Conservation (phyloP, 2,113 vertebrate genomes). For the Camelus bactrianus region DNA sequence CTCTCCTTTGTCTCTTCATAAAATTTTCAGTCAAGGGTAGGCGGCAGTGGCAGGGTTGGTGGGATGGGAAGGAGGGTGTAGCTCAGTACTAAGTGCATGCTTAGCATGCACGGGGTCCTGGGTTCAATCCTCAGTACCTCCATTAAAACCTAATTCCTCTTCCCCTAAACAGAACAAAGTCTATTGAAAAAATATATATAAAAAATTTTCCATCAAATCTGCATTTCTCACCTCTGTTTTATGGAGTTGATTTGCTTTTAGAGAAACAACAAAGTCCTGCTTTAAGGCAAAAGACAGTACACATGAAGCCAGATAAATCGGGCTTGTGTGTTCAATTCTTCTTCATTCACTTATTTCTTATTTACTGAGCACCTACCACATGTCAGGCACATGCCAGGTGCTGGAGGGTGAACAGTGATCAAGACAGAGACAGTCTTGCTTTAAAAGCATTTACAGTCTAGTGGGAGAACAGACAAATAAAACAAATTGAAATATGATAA, state of each 20-base stretch:
- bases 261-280: background rate
- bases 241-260: background rate
- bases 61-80: too few relatives aligned
- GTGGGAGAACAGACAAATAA: slow-evolving; percentile 5
- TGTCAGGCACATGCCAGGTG: background rate
- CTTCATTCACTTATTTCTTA: background rate
- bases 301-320: background rate
- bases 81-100: too few relatives aligned
- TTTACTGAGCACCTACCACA: background rate
- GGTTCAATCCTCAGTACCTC: too few relatives aligned
- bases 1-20: background rate
- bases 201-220: background rate
- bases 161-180: too few relatives aligned
- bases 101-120: too few relatives aligned
- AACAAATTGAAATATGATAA: background rate
- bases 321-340: background rate
- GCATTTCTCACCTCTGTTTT: background rate
- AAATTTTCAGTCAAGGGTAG: background rate
- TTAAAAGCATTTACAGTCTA: background rate
- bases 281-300: background rate
- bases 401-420: background rate
- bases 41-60: too few relatives aligned
- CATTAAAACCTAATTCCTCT: too few relatives aligned
- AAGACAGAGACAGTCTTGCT: background rate
- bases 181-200: too few relatives aligned